phyloP scores from a whole-genome alignment of 2,113 vertebrate genomes.

The Chunga burmeisteri region DNA sequence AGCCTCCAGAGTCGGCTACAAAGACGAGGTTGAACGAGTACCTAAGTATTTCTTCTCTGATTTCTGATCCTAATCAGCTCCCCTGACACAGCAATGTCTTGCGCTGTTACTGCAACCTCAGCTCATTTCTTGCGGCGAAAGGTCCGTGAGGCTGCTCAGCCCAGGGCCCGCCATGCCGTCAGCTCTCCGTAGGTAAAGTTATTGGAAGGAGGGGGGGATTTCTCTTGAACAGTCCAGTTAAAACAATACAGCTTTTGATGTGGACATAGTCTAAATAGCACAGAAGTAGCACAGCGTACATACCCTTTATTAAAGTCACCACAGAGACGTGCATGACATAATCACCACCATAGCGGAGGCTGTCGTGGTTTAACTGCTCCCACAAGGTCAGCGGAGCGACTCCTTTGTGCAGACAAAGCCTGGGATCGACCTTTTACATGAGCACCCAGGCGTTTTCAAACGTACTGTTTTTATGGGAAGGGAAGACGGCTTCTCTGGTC shows the following conservation, averaged over 20 bases:
- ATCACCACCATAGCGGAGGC: accelerated
- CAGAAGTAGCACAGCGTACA: accelerated
- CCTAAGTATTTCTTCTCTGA: neutral
- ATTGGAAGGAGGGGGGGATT: neutral
- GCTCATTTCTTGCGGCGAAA: accelerated
- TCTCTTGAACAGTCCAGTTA: accelerated
- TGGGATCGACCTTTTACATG: accelerated
- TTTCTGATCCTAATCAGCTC: neutral
- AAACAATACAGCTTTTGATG: too few species aligned
- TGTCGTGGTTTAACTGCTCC: accelerated
- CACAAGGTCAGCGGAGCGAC: too few species aligned
- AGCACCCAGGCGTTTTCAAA: too few species aligned
- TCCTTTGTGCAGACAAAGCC: neutral
- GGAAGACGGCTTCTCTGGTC: neutral
- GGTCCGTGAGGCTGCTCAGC: neutral
- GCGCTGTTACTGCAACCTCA: neutral
- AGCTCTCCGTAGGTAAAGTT: accelerated
- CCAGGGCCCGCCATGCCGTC: neutral
- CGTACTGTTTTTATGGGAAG: accelerated
- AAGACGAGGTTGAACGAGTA: accelerated
- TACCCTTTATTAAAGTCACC: neutral
- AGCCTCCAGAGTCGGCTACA: neutral
- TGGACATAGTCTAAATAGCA: accelerated
- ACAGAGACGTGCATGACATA: accelerated
- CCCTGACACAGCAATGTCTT: accelerated